These are phyloP conservation scores for Myrmecophaga tridactyla DNA, from an alignment of 2,113 vertebrate species.

Conservation along the genomic window DNA sequence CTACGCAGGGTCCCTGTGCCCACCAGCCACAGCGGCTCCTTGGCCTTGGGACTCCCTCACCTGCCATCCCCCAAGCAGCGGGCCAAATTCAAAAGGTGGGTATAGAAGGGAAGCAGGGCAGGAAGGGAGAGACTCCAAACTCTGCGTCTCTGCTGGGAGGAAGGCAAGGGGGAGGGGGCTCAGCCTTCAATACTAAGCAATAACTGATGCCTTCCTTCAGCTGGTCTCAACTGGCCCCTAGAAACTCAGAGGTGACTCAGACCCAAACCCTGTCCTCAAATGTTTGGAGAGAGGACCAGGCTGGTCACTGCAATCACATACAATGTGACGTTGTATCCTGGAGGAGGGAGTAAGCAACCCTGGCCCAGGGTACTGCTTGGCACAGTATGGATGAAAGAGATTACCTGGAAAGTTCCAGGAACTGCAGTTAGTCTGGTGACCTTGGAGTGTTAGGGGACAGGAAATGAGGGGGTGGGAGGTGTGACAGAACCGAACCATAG, in stretches of 20 bases:
- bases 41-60: conserved; percentile 91
- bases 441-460: neutral
- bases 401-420: neutral
- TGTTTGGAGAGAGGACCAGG: neutral
- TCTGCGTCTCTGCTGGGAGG: neutral
- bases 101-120: neutral
- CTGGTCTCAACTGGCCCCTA: neutral
- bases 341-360: neutral
- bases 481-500: neutral
- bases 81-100: conserved; percentile 90
- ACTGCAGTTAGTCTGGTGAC: neutral
- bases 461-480: neutral
- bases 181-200: neutral
- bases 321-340: neutral
- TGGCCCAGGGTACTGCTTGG: neutral
- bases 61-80: conserved; percentile 93
- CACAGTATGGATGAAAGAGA: neutral
- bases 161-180: neutral
- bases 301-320: neutral
- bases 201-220: neutral
- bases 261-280: neutral
- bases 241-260: neutral
- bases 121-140: neutral
- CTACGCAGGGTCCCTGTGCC: conserved; percentile 89
- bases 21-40: conserved; percentile 92